Evolutionary conservation across 2,888 invertebrate genomes (phyloP), one percentile per base, ranked within the genome.

Genomic region (Salticus scenicus): DNA sequence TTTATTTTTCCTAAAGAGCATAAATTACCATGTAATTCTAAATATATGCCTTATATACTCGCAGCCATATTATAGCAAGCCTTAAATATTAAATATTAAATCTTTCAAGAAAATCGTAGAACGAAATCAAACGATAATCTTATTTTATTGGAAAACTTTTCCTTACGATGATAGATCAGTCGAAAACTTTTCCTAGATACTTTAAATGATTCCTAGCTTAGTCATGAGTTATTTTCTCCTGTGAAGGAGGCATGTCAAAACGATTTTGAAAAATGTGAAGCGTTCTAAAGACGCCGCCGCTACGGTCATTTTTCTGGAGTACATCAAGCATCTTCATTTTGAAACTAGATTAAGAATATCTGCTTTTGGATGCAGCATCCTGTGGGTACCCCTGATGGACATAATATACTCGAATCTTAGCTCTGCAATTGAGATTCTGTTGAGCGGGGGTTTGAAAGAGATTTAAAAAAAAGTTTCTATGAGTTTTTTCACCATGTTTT

Each of bases 291-390:
- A 33, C 28, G 37, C 83, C 77, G 77, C 83, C 77, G 66, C 10
- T 57, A 57, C 77, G 72, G 72, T 73, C 83, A 77, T 78, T 84
- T 71, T 77, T 28, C 37, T 83, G 27, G 71, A 83, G 82, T 72
- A 71, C 76, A 70, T 72, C 82, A 84, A 73, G 83, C 72, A 73
- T 84, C 83, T 84, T 84, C 83, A 73, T 84, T 84, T 77, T 77
- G 41, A 69, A 77, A 75, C 83, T 84, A 77, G 83, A 84, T 84
- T 84, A 84, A 84, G 77, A 67, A 84, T 57, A 57, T 84, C 82
- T 70, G 37, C 69, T 69, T 64, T 75, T 41, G 70, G 74, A 81
- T 82, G 74, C 64, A 57, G 33, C 74, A 83, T 83, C 82, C 71
- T 81, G 75, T 72, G 64, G 64, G 37, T 37, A 7, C 41, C 70